Evolutionary conservation across 2,888 invertebrate genomes (phyloP).

Genomic region (Melanostoma mellinum): DNA sequence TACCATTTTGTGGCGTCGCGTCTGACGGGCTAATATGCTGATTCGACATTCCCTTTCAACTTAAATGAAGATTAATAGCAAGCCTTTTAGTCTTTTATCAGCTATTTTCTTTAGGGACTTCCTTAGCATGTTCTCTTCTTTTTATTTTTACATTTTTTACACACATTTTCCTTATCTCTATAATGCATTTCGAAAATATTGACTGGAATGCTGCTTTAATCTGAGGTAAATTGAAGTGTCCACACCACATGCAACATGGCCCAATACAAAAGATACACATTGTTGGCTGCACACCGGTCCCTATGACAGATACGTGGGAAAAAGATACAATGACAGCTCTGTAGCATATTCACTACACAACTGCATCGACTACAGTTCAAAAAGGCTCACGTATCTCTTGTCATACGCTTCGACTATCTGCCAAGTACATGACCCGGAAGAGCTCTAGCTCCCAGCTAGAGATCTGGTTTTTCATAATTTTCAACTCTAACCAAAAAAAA

Average conservation of each 20-base stretch:
- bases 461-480: slow-evolving; percentile 43
- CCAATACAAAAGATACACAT: slow-evolving; percentile 14
- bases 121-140: slow-evolving; percentile 12
- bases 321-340: slow-evolving; percentile 43
- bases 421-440: slow-evolving; percentile 57
- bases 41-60: slow-evolving; percentile 67
- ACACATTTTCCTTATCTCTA: background rate
- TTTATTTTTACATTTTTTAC: slow-evolving; percentile 1
- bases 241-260: slow-evolving; percentile 20
- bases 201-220: slow-evolving; percentile 51
- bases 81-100: slow-evolving; percentile 58
- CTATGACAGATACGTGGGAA: slow-evolving; percentile 40
- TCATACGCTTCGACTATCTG: slow-evolving; percentile 47
- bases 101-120: slow-evolving; percentile 56
- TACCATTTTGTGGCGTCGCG: background rate
- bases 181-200: background rate
- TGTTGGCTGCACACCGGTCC: background rate
- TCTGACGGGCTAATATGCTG: slow-evolving; percentile 53
- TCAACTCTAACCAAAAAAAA: slow-evolving; percentile 11
- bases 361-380: background rate
- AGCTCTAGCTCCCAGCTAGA: slow-evolving; percentile 14
- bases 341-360: slow-evolving; percentile 20
- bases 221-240: slow-evolving; percentile 57
- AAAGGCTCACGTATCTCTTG: slow-evolving; percentile 43
- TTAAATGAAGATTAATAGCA: slow-evolving; percentile 74